These are phyloP conservation scores for Lipotes vexillifer DNA, from an alignment of 2,113 vertebrate genomes.

Conservation along the genomic window DNA sequence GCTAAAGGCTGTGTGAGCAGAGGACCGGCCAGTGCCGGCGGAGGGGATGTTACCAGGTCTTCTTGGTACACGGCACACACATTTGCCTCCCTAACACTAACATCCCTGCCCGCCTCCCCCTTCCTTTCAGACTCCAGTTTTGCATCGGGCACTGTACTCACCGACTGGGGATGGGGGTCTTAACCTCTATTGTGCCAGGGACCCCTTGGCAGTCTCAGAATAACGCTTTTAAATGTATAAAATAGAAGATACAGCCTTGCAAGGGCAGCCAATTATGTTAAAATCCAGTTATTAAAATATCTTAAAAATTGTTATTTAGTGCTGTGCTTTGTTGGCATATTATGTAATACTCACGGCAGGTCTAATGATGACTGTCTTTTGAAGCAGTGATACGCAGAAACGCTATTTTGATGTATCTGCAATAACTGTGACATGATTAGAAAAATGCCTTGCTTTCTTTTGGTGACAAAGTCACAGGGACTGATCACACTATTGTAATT, in stretches of 20 bases:
- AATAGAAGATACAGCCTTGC: neutral
- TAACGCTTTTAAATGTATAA: neutral
- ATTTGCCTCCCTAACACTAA: neutral
- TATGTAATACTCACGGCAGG: neutral
- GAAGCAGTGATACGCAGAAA: neutral
- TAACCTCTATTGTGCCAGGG: accelerated
- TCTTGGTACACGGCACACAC: accelerated
- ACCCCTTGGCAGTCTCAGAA: neutral
- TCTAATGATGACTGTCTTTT: neutral
- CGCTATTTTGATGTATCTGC: neutral
- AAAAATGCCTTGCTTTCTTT: neutral
- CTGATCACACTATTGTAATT: neutral
- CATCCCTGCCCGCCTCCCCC: accelerated
- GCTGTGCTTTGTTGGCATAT: no score
- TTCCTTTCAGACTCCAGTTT: neutral
- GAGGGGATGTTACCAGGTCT: accelerated
- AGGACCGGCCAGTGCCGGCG: accelerated
- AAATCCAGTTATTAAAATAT: neutral
- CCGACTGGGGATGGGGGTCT: accelerated
- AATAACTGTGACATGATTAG: neutral
- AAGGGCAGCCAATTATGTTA: neutral
- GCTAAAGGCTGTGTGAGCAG: accelerated
- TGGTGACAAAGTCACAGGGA: neutral
- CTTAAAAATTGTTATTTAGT: neutral
- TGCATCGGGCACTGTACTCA: neutral